Evolutionary conservation across 2,888 invertebrate species (phyloP).

Genomic region (Coremacera marginata): DNA sequence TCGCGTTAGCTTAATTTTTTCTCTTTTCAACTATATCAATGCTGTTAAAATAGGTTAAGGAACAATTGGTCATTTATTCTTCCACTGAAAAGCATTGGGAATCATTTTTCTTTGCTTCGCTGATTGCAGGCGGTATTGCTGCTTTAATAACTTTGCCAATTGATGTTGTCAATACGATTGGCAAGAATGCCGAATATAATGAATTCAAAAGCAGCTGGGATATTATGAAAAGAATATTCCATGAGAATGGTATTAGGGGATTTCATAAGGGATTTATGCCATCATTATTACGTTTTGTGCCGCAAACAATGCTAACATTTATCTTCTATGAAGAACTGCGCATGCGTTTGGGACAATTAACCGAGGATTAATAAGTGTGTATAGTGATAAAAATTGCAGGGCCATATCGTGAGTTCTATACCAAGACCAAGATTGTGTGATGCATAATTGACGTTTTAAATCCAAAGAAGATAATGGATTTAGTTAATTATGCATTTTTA

Average conservation of each 20-base stretch:
- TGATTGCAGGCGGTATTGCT: constrained; percentile 45
- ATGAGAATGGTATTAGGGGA: constrained; percentile 44
- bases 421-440: too few relatives aligned
- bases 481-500: too few relatives aligned
- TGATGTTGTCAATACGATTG: constrained; percentile 44
- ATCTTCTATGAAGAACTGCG: constrained; percentile 43
- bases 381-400: too few relatives aligned
- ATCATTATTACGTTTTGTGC: constrained; percentile 43
- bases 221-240: constrained; percentile 28
- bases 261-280: constrained; percentile 48
- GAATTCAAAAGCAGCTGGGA: constrained; percentile 26
- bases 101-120: constrained; percentile 41
- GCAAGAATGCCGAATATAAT: constrained; percentile 39
- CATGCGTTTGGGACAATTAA: constrained; percentile 15
- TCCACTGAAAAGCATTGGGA: constrained; percentile 38
- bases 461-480: too few relatives aligned
- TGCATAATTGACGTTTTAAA: too few relatives aligned
- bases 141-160: constrained; percentile 48
- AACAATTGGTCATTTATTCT: neutral
- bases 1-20: too few relatives aligned
- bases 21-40: neutral
- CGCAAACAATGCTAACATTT: constrained; percentile 47
- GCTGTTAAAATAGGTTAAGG: constrained; percentile 9
- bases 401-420: too few relatives aligned
- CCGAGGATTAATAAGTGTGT: too few relatives aligned